Conservation (phyloP, 2,888 invertebrate genomes). For the Yponomeuta malinellus region DNA sequence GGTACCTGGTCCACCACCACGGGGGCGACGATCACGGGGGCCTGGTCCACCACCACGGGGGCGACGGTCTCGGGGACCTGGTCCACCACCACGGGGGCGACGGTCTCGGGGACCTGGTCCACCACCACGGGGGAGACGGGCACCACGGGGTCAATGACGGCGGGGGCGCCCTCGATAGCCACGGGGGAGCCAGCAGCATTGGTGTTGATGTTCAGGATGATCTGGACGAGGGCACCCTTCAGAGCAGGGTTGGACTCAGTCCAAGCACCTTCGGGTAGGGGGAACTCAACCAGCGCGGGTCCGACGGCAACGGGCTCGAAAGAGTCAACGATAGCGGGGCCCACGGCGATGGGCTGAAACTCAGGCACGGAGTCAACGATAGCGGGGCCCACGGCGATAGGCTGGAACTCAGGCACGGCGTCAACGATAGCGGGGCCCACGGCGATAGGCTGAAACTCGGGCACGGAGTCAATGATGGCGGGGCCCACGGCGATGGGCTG, state of each 20-base stretch:
- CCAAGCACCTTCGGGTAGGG: not conserved
- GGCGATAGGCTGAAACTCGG: slow-evolving; percentile 19
- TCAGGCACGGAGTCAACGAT: slow-evolving; percentile 20
- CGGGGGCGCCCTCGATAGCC: slow-evolving; percentile 19
- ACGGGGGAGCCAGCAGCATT: slow-evolving; percentile 23
- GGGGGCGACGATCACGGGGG: slow-evolving; percentile 11
- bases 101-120: not conserved
- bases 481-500: not conserved
- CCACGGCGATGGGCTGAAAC: slow-evolving; percentile 21
- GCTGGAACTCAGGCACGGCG: slow-evolving; percentile 18
- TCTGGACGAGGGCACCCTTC: slow-evolving; percentile 28
- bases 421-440: slow-evolving; percentile 25
- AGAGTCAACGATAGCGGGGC: slow-evolving; percentile 19
- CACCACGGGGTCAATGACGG: slow-evolving; percentile 20
- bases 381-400: slow-evolving; percentile 24
- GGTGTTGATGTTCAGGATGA: slow-evolving; percentile 34
- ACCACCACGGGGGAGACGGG: slow-evolving; percentile 2
- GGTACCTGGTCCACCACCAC: slow-evolving; percentile 16
- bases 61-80: slow-evolving; percentile 11
- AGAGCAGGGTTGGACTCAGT: not conserved
- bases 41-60: slow-evolving; percentile 17
- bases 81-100: slow-evolving; percentile 19
- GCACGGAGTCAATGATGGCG: slow-evolving; percentile 20
- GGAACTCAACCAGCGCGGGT: slow-evolving; percentile 19
- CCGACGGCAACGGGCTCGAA: slow-evolving; percentile 15